phyloP scores from a whole-genome alignment of 2,113 vertebrate species.

The Candoia aspera region DNA sequence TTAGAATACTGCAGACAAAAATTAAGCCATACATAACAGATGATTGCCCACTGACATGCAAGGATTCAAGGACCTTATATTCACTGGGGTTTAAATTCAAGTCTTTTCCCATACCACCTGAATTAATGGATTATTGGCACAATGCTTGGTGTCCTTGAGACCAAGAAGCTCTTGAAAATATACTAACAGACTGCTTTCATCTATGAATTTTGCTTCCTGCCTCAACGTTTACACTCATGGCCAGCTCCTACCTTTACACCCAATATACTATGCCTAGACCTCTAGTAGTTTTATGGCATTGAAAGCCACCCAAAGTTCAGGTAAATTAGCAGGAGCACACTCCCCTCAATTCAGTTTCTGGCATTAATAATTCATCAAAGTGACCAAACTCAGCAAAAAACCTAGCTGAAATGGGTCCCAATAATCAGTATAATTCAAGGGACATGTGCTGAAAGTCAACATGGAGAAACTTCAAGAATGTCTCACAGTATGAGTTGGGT shows the following conservation, averaged over 20 bases:
- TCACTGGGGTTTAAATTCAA: background rate
- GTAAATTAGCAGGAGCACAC: background rate
- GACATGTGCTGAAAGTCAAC: background rate
- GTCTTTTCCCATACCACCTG: background rate
- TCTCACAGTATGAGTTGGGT: background rate
- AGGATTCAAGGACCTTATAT: background rate
- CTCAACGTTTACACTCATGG: background rate
- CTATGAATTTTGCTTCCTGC: background rate
- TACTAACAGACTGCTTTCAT: background rate
- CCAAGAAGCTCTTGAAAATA: background rate
- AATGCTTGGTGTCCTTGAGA: background rate
- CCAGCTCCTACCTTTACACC: background rate
- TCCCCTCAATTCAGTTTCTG: background rate
- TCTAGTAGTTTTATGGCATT: background rate
- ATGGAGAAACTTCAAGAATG: background rate
- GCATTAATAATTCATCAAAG: background rate
- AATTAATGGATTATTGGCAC: background rate
- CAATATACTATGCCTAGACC: background rate
- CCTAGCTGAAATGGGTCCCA: background rate
- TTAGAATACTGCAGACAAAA: background rate
- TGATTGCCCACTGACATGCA: background rate
- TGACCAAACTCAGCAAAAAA: background rate
- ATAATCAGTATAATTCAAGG: background rate
- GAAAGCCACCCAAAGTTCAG: background rate
- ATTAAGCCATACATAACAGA: background rate